A percentile compares a stretch with the other conserved stretches of the same genome.
phyloP scores from a whole-genome alignment of 2,113 vertebrate genomes.

The Brienomyrus longianalis region DNA sequence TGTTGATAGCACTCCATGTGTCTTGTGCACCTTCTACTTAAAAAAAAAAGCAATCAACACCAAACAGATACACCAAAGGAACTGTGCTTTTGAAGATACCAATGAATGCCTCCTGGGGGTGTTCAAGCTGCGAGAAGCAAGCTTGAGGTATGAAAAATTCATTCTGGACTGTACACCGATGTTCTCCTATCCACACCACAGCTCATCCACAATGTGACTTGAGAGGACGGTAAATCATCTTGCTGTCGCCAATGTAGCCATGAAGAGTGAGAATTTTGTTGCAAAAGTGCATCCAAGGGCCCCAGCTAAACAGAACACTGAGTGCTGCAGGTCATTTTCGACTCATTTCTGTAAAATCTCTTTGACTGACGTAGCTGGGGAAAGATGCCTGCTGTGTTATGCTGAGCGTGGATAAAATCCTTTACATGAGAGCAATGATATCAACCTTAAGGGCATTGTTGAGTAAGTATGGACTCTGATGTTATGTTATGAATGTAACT shows the following conservation, averaged over 20 bases:
- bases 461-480: background rate
- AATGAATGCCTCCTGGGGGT: background rate
- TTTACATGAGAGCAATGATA: background rate
- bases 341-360: background rate
- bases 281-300: background rate
- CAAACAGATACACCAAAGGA: background rate
- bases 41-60: background rate
- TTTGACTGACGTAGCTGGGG: background rate
- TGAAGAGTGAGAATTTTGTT: conserved; percentile 16
- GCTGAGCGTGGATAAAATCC: background rate
- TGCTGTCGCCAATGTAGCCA: background rate
- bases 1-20: background rate
- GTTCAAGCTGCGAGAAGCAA: no score
- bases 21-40: background rate
- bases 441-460: background rate
- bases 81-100: background rate
- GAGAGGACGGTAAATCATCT: background rate
- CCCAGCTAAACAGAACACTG: conserved; percentile 9
- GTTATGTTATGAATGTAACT: conserved; percentile 2
- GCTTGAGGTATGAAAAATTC: background rate
- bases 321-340: background rate
- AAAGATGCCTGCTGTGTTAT: background rate
- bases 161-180: background rate
- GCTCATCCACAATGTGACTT: background rate
- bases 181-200: background rate